These are phyloP conservation scores for Etheostoma nigrum DNA, from an alignment of 2,797 vertebrate genomes.

Conservation along the genomic window DNA sequence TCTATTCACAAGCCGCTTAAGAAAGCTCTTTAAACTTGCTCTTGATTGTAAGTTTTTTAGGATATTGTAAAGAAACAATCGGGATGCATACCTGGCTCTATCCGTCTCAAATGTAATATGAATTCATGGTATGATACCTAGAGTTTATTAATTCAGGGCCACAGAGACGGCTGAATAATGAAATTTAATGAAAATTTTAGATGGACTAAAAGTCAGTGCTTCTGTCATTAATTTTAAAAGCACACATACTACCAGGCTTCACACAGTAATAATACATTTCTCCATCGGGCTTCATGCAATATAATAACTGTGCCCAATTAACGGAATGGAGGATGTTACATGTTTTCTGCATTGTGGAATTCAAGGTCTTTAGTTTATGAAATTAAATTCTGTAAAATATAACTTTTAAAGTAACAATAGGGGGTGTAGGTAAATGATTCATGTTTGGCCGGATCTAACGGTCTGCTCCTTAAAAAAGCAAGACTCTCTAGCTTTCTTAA, in stretches of 20 bases:
- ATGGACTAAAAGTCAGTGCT: slow-evolving; percentile 84
- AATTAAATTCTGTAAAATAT: slow-evolving; percentile 32
- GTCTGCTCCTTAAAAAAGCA: not conserved
- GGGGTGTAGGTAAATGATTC: not conserved
- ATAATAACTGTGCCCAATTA: slow-evolving; percentile 21
- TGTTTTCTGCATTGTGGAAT: slow-evolving; percentile 27
- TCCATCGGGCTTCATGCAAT: slow-evolving; percentile 55
- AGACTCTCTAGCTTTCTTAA: not conserved
- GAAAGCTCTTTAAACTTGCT: slow-evolving; percentile 52
- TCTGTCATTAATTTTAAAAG: slow-evolving; percentile 84
- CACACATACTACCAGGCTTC: slow-evolving; percentile 69
- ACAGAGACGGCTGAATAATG: slow-evolving; percentile 84
- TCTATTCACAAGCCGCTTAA: slow-evolving; percentile 43
- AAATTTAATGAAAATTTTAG: slow-evolving; percentile 85
- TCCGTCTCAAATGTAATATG: slow-evolving; percentile 71
- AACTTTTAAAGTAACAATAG: not conserved
- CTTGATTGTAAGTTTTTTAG: slow-evolving; percentile 69
- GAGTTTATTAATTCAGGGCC: slow-evolving; percentile 84
- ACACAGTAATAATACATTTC: slow-evolving; percentile 73
- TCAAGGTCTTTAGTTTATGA: slow-evolving; percentile 32
- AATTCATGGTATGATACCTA: slow-evolving; percentile 80
- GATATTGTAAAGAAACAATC: slow-evolving; percentile 49
- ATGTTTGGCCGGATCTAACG: not conserved
- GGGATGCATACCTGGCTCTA: slow-evolving; percentile 32
- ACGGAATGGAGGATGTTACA: not conserved